Conservation (phyloP, 2,797 vertebrate genomes). For the Hyperoplus lanceolatus region DNA sequence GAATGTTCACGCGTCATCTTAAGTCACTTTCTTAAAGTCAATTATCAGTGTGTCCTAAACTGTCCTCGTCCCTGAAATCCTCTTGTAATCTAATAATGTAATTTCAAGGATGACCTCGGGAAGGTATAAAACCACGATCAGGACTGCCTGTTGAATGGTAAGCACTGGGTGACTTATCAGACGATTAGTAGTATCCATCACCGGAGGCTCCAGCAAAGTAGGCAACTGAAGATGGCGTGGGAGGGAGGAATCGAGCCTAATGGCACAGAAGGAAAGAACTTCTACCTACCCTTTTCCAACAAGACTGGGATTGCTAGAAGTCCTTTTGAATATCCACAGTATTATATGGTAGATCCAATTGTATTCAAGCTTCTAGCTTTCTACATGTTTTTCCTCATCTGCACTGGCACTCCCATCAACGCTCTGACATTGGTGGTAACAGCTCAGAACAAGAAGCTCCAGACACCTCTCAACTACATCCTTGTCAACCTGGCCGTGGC, state of each 20-base stretch:
- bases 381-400: conserved; percentile 89
- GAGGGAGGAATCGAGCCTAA: conserved; percentile 74
- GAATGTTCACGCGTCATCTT: no score
- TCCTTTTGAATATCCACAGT: conserved; percentile 86
- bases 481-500: conserved; percentile 88
- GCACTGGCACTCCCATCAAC: conserved; percentile 86
- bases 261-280: conserved; percentile 88
- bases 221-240: conserved; percentile 56
- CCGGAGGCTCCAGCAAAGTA: conserved; percentile 9
- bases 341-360: conserved; percentile 84
- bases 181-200: neutral
- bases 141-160: neutral
- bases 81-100: conserved; percentile 61
- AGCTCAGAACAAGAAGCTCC: conserved; percentile 88
- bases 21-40: conserved; percentile 46
- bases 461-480: conserved; percentile 88
- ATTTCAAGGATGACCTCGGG: conserved; percentile 49
- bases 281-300: conserved; percentile 89
- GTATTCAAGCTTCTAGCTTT: conserved; percentile 76
- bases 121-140: conserved; percentile 65
- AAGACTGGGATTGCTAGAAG: conserved; percentile 87
- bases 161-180: no score
- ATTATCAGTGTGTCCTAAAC: conserved; percentile 55
- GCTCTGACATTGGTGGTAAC: conserved; percentile 83
- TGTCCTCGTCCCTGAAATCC: conserved; percentile 53